phyloP scores from a whole-genome alignment of 92 coral and sea anemone species.

The Virgularia gustaviana region DNA sequence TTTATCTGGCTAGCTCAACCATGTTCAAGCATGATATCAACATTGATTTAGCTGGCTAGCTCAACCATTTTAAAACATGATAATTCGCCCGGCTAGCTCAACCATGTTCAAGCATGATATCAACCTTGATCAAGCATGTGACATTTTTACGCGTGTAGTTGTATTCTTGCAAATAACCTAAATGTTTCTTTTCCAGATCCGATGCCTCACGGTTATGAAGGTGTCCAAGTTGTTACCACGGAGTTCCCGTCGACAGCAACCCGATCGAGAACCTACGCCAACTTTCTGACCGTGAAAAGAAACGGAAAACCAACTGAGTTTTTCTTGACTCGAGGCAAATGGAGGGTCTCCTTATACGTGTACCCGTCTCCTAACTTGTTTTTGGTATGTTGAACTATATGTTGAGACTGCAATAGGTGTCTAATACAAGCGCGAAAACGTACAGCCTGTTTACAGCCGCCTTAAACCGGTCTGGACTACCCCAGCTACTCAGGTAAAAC shows the following conservation, averaged over 20 bases:
- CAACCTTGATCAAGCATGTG: background rate
- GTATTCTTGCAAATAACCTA: background rate
- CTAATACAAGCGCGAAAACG: background rate
- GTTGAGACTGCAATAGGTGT: background rate
- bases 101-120: too few species aligned
- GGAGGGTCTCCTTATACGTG: constrained; percentile 68
- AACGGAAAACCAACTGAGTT: constrained; percentile 64
- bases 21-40: too few species aligned
- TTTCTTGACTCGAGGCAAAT: constrained; percentile 79
- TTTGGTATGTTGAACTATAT: constrained; percentile 41
- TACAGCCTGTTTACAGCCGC: too few species aligned
- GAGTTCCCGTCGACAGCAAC: constrained; percentile 78
- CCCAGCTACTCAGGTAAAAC: background rate
- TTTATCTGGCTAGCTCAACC: too few species aligned
- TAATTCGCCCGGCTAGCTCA: too few species aligned
- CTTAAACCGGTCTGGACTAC: background rate
- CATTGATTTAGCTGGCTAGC: background rate
- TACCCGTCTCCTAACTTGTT: constrained; percentile 62
- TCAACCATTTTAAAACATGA: too few species aligned
- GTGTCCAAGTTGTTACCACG: constrained; percentile 54
- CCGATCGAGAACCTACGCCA: constrained; percentile 58
- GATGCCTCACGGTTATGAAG: constrained; percentile 66
- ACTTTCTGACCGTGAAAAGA: constrained; percentile 62
- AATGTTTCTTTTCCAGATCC: constrained; percentile 43
- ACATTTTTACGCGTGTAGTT: background rate